These are phyloP conservation scores for Leptosomus discolor DNA, from an alignment of 2,113 vertebrate species.

Conservation along the genomic window DNA sequence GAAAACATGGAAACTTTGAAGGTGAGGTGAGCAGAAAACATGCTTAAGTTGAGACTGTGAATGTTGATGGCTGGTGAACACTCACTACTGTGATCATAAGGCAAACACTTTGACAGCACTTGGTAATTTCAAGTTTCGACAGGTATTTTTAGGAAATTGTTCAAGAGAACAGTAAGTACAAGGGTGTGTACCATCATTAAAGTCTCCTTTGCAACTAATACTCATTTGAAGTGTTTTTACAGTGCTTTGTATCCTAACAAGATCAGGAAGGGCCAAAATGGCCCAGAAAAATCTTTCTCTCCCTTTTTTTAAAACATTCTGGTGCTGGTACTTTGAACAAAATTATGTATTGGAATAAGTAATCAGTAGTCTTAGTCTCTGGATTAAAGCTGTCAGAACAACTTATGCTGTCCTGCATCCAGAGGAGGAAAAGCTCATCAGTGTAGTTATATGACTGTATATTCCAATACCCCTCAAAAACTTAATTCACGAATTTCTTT, in stretches of 20 bases:
- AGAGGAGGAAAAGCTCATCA: background rate
- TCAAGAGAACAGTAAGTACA: background rate
- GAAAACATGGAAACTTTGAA: background rate
- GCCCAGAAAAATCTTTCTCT: background rate
- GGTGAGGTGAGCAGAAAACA: no score
- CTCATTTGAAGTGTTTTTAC: background rate
- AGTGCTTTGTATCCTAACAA: background rate
- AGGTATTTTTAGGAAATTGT: constrained; percentile 46
- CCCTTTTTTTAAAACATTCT: background rate
- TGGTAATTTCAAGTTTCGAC: background rate
- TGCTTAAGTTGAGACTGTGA: background rate
- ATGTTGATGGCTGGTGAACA: background rate
- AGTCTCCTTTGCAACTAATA: background rate
- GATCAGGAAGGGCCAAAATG: background rate
- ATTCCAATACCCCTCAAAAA: background rate
- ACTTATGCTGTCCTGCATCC: background rate
- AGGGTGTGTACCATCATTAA: background rate
- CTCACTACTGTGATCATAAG: background rate
- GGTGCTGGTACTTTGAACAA: background rate
- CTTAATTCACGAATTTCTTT: background rate
- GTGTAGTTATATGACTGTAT: background rate
- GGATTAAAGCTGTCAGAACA: background rate
- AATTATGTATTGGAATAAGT: background rate
- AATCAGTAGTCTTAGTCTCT: background rate
- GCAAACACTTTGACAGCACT: background rate